Evolutionary conservation across 2,113 vertebrate genomes (phyloP).

Genomic region (Thalassarche chlororhynchos): DNA sequence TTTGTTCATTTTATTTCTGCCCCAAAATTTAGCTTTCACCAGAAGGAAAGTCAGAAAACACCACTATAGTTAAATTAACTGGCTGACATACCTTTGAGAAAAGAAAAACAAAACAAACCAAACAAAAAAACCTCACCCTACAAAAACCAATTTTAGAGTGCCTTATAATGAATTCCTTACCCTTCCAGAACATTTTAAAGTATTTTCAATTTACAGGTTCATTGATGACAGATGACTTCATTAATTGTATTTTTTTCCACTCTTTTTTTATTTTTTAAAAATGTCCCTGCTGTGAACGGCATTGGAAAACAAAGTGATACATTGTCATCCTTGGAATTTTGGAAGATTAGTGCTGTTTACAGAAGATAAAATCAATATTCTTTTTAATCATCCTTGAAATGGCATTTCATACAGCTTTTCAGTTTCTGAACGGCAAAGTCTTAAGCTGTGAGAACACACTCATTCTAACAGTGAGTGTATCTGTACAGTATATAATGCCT

Average conservation of each 20-base stretch:
- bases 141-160: not conserved
- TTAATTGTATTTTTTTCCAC: not conserved
- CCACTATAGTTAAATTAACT: not conserved
- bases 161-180: not conserved
- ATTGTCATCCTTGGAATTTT: not conserved
- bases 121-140: no score
- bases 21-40: not conserved
- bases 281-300: not conserved
- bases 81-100: not conserved
- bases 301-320: not conserved
- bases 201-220: constrained; percentile 40
- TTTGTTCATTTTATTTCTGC: not conserved
- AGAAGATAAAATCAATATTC: not conserved
- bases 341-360: not conserved
- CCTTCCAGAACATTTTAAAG: not conserved
- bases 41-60: not conserved
- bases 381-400: not conserved
- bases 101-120: not conserved
- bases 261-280: not conserved
- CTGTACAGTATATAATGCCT: not conserved
- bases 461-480: not conserved
- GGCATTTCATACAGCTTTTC: not conserved
- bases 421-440: not conserved
- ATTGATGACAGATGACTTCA: constrained; percentile 20
- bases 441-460: not conserved